Evolutionary conservation across 2,797 vertebrate species (phyloP).

Genomic region (Sciurus vulgaris): DNA sequence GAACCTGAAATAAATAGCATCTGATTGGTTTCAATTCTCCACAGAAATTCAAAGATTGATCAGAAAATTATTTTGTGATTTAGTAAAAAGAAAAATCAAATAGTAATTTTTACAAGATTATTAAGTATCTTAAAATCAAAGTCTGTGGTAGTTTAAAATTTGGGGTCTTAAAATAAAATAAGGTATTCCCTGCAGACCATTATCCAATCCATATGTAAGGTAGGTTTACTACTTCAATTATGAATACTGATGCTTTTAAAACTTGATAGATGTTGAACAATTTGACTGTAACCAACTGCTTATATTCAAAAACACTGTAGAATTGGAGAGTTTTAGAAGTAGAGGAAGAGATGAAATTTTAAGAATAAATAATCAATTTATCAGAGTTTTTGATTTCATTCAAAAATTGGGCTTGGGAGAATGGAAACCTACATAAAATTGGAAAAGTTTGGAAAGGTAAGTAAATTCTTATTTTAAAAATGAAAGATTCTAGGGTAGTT

Average conservation of each 20-base stretch:
- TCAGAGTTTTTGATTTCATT: conserved; percentile 89
- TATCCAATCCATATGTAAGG: conserved; percentile 14
- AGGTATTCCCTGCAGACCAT: conserved; percentile 33
- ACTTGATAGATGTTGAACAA: conserved; percentile 38
- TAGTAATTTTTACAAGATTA: background rate
- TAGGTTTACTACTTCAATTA: background rate
- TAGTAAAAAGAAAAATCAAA: too few relatives aligned
- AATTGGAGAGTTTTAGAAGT: conserved; percentile 38
- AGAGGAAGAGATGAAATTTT: conserved; percentile 43
- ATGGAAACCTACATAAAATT: conserved; percentile 99
- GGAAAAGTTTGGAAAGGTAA: conserved; percentile 97
- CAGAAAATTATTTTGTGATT: background rate
- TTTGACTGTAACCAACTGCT: conserved; percentile 35
- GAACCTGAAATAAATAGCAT: too few relatives aligned
- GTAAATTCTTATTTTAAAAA: conserved; percentile 72
- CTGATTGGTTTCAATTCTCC: too few relatives aligned
- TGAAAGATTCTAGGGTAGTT: background rate
- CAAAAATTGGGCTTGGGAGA: conserved; percentile 99
- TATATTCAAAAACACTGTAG: background rate
- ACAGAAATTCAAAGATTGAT: background rate
- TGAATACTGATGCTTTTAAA: conserved; percentile 62
- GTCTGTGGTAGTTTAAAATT: conserved; percentile 42
- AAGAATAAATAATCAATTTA: conserved; percentile 65
- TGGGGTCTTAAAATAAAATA: background rate
- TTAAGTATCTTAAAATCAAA: background rate